Conservation (phyloP, 2,888 invertebrate genomes). For the Zaprionus lineosus region DNA sequence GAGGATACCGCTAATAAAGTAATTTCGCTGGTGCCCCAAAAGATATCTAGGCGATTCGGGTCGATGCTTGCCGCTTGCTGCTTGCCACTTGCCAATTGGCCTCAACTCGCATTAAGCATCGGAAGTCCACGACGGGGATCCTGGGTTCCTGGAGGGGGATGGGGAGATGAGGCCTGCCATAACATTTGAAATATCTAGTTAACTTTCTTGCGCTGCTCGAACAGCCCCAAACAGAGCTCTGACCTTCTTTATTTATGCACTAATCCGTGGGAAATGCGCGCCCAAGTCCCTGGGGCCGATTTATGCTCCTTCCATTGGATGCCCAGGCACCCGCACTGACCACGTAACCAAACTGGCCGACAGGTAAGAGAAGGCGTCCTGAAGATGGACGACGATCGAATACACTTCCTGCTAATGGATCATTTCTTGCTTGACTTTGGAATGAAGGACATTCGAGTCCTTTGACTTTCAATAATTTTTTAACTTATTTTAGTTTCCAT, state of each 20-base stretch:
- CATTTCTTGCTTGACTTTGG: too few relatives aligned
- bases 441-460: too few relatives aligned
- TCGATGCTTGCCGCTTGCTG: too few relatives aligned
- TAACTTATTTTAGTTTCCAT: too few relatives aligned
- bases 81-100: too few relatives aligned
- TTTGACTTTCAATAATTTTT: too few relatives aligned
- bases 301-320: constrained; percentile 49
- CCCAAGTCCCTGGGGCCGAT: constrained; percentile 73
- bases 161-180: constrained; percentile 42
- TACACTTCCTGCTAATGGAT: too few relatives aligned
- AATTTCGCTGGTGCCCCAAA: constrained; percentile 42
- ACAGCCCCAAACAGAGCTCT: constrained; percentile 43
- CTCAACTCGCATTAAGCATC: too few relatives aligned
- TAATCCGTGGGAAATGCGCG: constrained; percentile 73
- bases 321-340: constrained; percentile 58
- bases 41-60: constrained; percentile 9
- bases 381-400: background rate
- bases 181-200: constrained; percentile 66
- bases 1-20: constrained; percentile 56
- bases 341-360: constrained; percentile 29
- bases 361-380: background rate
- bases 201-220: constrained; percentile 29
- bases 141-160: too few relatives aligned
- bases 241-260: constrained; percentile 77
- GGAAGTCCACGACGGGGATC: constrained; percentile 17